Conservation (phyloP, 53 echinoderm and acorn worm genomes). For the Arbacia lixula region DNA sequence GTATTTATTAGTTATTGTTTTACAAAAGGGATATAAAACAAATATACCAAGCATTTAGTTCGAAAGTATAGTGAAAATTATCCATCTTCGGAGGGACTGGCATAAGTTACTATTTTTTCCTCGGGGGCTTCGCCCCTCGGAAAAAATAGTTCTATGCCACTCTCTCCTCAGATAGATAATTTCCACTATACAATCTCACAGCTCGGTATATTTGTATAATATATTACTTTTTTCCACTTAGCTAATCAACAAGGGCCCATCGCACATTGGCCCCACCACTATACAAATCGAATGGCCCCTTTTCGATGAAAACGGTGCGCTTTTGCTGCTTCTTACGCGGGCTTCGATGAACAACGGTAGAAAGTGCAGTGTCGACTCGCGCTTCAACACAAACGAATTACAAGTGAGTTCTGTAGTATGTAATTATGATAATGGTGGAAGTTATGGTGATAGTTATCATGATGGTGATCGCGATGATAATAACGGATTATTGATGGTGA, state of each 20-base stretch:
- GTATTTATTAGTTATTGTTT: too few relatives aligned
- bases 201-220: too few relatives aligned
- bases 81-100: too few relatives aligned
- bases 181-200: too few relatives aligned
- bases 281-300: constrained; percentile 44
- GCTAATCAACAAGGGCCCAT: constrained; percentile 46
- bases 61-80: too few relatives aligned
- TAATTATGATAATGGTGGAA: background rate
- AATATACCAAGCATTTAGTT: too few relatives aligned
- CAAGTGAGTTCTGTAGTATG: constrained; percentile 13
- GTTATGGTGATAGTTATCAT: background rate
- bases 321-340: constrained; percentile 31
- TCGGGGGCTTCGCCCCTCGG: too few relatives aligned
- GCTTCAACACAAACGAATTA: constrained; percentile 19
- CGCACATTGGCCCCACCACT: constrained; percentile 29
- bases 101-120: too few relatives aligned
- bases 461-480: background rate
- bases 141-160: too few relatives aligned
- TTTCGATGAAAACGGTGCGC: background rate
- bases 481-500: too few relatives aligned
- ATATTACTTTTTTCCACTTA: background rate
- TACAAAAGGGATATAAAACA: too few relatives aligned
- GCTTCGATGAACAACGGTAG: constrained; percentile 39
- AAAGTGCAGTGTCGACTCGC: constrained; percentile 27
- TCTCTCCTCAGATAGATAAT: too few relatives aligned